These are phyloP conservation scores for Syrmaticus mikado DNA, from an alignment of 2,113 vertebrate genomes.

Conservation along the genomic window DNA sequence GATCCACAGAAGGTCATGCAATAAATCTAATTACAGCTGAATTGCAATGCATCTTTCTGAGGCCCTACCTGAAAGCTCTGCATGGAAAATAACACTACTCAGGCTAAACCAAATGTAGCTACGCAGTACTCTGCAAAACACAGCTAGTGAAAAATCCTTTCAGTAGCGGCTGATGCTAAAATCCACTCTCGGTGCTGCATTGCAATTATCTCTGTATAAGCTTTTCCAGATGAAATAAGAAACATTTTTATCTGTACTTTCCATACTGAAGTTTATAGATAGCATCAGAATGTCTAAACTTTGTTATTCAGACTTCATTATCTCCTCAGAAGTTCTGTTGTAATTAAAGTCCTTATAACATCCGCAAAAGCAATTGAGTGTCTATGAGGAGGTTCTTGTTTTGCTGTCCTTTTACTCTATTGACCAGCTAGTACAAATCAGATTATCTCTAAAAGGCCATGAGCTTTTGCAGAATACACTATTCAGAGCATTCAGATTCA, in stretches of 20 bases:
- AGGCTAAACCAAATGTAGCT: background rate
- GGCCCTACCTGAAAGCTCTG: conserved; percentile 20
- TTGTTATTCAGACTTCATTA: conserved; percentile 61
- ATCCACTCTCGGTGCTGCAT: conserved; percentile 35
- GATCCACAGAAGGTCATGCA: conserved; percentile 49
- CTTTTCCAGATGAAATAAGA: conserved; percentile 74
- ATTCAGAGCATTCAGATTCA: background rate
- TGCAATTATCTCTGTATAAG: conserved; percentile 71
- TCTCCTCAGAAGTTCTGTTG: conserved; percentile 33
- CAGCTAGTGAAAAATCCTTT: conserved; percentile 41
- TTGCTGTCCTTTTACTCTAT: conserved; percentile 42
- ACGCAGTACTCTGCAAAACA: conserved; percentile 16
- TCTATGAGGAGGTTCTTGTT: conserved; percentile 41
- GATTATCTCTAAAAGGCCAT: background rate
- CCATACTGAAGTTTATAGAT: conserved; percentile 61
- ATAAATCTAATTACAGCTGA: conserved; percentile 53
- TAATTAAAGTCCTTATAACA: conserved; percentile 66
- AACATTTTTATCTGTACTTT: conserved; percentile 73
- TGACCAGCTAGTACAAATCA: conserved; percentile 18
- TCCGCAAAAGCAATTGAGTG: conserved; percentile 22
- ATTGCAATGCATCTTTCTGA: conserved; percentile 32
- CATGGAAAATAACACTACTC: background rate
- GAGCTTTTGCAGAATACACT: background rate
- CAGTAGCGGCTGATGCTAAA: conserved; percentile 47
- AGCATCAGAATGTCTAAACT: conserved; percentile 57